phyloP scores from a whole-genome alignment of 1,140 invertebrate genomes.

The Anoplolepis gracilipes region DNA sequence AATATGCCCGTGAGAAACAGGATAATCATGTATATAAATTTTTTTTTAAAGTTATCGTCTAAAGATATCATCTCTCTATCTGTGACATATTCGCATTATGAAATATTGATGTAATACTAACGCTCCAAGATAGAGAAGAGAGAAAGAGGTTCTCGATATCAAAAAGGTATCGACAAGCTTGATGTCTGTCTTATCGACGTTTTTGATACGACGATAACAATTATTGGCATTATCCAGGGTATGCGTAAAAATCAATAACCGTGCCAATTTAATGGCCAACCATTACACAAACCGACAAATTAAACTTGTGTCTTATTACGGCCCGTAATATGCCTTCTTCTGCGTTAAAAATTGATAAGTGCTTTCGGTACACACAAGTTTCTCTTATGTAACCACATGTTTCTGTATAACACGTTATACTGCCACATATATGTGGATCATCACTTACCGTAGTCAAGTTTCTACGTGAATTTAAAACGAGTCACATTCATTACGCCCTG shows the following conservation, averaged over 20 bases:
- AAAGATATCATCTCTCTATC: neutral
- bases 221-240: neutral
- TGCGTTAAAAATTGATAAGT: conserved; percentile 37
- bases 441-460: conserved; percentile 50
- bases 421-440: conserved; percentile 13
- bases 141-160: conserved; percentile 7
- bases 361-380: conserved; percentile 36
- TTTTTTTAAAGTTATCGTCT: neutral
- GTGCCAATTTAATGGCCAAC: neutral
- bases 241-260: conserved; percentile 33
- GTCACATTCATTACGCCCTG: conserved; percentile 41
- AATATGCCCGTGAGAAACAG: neutral
- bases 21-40: neutral
- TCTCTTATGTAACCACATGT: conserved; percentile 2
- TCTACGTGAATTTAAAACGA: conserved; percentile 47
- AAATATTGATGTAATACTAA: conserved; percentile 48
- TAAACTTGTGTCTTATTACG: neutral
- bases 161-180: conserved; percentile 4
- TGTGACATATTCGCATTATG: conserved; percentile 27
- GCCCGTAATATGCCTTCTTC: neutral
- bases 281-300: neutral
- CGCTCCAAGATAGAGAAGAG: neutral
- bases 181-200: conserved; percentile 43
- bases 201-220: conserved; percentile 44
- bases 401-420: conserved; percentile 4